Conservation (phyloP, 1,140 invertebrate genomes). For the Pseudomyrmex dendroicus region DNA sequence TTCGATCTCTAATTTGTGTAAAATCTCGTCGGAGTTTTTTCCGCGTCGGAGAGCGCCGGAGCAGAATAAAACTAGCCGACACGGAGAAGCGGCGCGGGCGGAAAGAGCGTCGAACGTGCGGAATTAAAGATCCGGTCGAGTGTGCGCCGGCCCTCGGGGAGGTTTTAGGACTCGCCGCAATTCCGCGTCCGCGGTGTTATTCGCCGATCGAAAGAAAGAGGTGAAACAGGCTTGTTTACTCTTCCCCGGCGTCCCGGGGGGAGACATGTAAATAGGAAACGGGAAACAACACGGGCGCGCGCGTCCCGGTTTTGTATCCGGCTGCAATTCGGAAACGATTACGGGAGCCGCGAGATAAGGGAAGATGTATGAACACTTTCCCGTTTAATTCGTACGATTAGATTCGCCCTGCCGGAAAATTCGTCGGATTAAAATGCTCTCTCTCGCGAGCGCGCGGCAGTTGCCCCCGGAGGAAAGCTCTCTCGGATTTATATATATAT, state of each 20-base stretch:
- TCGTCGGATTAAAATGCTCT: conserved; percentile 45
- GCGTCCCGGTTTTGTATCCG: conserved; percentile 47
- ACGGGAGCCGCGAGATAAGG: conserved; percentile 33
- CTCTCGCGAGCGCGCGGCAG: background rate
- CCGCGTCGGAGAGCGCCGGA: no score
- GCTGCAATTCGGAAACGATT: conserved; percentile 68
- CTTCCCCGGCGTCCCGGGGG: conserved; percentile 43
- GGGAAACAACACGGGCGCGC: conserved; percentile 44
- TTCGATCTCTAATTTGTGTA: background rate
- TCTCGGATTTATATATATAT: background rate
- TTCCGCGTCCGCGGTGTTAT: conserved; percentile 50
- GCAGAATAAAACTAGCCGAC: conserved; percentile 17
- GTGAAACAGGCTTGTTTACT: conserved; percentile 62
- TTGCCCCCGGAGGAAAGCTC: background rate
- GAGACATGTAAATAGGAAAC: conserved; percentile 64
- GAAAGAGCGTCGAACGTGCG: conserved; percentile 43
- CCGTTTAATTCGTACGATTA: conserved; percentile 60
- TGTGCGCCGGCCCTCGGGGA: background rate
- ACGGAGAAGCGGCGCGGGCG: background rate
- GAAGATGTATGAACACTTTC: conserved; percentile 37
- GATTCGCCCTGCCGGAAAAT: conserved; percentile 38
- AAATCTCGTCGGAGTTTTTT: background rate
- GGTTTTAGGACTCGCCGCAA: conserved; percentile 6
- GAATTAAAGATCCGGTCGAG: conserved; percentile 60
- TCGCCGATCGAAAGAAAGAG: conserved; percentile 65